Percentiles rank a stretch among this genome's conserved stretches.
Conservation (phyloP, 2,113 vertebrate species). For the Alethe castanea region DNA sequence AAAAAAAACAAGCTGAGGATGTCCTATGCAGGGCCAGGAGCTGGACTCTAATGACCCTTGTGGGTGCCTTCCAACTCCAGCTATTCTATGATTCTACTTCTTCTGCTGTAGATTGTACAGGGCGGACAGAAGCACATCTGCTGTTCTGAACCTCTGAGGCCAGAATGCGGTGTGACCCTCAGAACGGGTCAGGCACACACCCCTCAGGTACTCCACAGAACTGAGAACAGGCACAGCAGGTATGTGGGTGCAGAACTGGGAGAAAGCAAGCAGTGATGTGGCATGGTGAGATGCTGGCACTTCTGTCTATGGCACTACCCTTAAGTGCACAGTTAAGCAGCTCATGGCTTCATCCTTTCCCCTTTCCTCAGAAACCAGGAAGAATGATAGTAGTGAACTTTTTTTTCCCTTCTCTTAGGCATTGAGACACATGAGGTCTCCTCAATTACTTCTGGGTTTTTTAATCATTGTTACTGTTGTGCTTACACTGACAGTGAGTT, state of each 20-base stretch:
- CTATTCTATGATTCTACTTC: not conserved
- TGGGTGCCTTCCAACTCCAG: not conserved
- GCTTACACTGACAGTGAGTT: not conserved
- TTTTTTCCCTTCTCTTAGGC: not conserved
- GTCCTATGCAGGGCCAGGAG: not conserved
- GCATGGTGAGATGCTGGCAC: not conserved
- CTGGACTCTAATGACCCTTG: not conserved
- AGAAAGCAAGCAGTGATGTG: not conserved
- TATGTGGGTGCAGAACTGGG: not conserved
- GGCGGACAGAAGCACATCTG: not conserved
- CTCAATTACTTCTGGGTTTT: not conserved
- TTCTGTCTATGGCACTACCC: not conserved
- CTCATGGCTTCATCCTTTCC: not conserved
- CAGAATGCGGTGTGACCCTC: not conserved
- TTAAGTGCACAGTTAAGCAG: not conserved
- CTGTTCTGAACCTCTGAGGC: not conserved
- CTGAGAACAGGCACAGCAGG: not conserved
- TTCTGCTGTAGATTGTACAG: not conserved
- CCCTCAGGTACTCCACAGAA: not conserved
- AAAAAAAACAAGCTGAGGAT: not conserved
- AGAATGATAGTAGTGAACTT: not conserved
- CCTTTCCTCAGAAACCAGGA: not conserved
- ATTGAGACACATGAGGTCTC: accelerated
- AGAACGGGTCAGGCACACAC: not conserved
- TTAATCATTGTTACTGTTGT: not conserved